Evolutionary conservation across 2,888 invertebrate genomes (phyloP), one percentile per base, ranked within the genome.

Genomic region (Rhorus exstirpatorius): DNA sequence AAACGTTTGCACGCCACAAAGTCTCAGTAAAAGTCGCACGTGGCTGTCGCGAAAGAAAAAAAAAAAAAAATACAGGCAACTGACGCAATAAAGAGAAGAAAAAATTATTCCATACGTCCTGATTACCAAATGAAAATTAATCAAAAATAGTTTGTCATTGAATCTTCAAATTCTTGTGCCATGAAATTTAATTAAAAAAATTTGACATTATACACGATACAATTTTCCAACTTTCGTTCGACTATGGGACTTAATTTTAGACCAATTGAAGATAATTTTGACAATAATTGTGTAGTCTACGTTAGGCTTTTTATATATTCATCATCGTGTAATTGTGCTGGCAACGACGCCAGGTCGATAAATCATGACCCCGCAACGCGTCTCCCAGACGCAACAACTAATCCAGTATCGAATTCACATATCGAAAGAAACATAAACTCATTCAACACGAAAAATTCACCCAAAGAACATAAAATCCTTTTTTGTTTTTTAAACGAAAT

Each of bases 281-380:
- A 38, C 1, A 3, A 38, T 10, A 38, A 3, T 38, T 38, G 38
- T 38, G 10, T 10, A 38, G 10, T 38, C 8, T 38, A 38, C 10
- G 38, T 49, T 7, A 26, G 44, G 38, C 7, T 41, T 41, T 53
- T 38, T 38, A 68, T 70, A 53, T n/a, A n/a, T 31, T 31, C 31
- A 31, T 55, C 41, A 53, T 10, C 26, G 24, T 41, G 10, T 1
- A 1, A 1, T 26, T 44, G n/a, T 0, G 2, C 12, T 70, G 55
- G 44, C 70, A 24, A 26, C 14, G 35, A 38, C 24, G 24, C 3
- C 58, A 44, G 70, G 70, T 70, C 70, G 58, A 70, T 55, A 26
- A 70, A 58, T 51, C 70, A 31, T 70, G 70, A 70, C 55, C 70
- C 70, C 38, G n/a, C 14, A 17, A 4, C 14, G 24, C 14, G 17